These are phyloP conservation scores for Saccostrea echinata DNA, from an alignment of 1,140 invertebrate genomes.

Conservation along the genomic window DNA sequence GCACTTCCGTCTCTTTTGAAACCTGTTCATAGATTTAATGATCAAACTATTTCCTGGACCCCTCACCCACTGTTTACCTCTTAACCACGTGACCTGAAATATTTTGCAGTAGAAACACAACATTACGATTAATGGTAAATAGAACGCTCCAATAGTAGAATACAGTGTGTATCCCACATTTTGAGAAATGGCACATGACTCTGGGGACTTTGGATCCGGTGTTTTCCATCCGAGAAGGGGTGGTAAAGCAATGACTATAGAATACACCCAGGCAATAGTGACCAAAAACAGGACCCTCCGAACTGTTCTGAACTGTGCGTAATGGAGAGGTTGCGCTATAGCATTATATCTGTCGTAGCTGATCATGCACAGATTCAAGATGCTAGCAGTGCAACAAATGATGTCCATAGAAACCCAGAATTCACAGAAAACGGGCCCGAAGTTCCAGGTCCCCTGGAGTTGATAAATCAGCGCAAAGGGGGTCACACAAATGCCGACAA, in stretches of 20 bases:
- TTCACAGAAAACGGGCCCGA: conserved; percentile 79
- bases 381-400: conserved; percentile 81
- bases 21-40: conserved; percentile 43
- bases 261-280: conserved; percentile 93
- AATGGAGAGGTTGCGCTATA: conserved; percentile 81
- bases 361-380: conserved; percentile 82
- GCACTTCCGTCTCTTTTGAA: background rate
- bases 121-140: conserved; percentile 80
- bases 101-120: conserved; percentile 79
- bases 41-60: conserved; percentile 58
- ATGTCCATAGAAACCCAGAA: conserved; percentile 81
- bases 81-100: conserved; percentile 76
- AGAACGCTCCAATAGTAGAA: conserved; percentile 80
- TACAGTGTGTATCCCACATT: conserved; percentile 79
- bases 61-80: conserved; percentile 74
- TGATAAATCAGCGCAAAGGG: conserved; percentile 69
- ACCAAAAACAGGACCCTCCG: conserved; percentile 93
- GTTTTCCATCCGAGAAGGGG: conserved; percentile 93
- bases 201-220: conserved; percentile 42
- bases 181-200: conserved; percentile 72
- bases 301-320: conserved; percentile 89
- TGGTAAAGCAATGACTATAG: conserved; percentile 94
- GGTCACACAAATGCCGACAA: conserved; percentile 85
- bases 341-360: conserved; percentile 82
- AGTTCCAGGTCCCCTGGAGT: conserved; percentile 75